Evolutionary conservation across 2,888 invertebrate species (phyloP).

Genomic region (Tortrix viridana): DNA sequence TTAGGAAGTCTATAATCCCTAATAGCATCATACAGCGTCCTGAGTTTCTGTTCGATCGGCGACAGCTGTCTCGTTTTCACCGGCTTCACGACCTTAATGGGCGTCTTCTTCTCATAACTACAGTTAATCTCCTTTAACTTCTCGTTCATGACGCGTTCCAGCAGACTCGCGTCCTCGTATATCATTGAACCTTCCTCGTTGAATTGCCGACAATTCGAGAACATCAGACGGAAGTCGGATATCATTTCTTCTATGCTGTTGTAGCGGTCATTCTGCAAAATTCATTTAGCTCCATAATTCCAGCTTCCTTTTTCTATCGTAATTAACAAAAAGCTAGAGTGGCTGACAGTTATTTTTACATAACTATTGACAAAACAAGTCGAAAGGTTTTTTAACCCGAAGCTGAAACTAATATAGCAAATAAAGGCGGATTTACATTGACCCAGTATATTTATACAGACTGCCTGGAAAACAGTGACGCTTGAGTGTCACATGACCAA

Average conservation of each 20-base stretch:
- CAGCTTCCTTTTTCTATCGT: no score
- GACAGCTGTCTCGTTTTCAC: conserved; percentile 75
- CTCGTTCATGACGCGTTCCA: conserved; percentile 93
- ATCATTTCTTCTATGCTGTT: conserved; percentile 93
- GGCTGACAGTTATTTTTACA: no score
- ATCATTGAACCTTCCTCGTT: conserved; percentile 98
- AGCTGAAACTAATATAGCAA: no score
- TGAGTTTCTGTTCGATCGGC: conserved; percentile 90
- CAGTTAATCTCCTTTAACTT: conserved; percentile 91
- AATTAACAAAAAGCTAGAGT: no score
- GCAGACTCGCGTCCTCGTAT: conserved; percentile 95
- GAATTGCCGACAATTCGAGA: conserved; percentile 97
- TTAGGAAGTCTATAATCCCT: conserved; percentile 90
- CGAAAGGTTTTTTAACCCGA: no score
- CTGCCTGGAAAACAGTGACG: no score
- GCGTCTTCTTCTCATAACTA: conserved; percentile 77
- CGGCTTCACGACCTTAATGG: conserved; percentile 78
- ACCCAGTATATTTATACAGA: no score
- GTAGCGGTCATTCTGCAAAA: conserved; percentile 88
- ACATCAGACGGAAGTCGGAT: conserved; percentile 96
- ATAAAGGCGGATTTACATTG: no score
- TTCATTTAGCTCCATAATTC: background rate
- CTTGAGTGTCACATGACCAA: no score
- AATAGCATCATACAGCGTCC: conserved; percentile 94
- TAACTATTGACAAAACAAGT: no score